These are phyloP conservation scores for Labroides dimidiatus DNA, from an alignment of 2,797 vertebrate species.

Conservation along the genomic window DNA sequence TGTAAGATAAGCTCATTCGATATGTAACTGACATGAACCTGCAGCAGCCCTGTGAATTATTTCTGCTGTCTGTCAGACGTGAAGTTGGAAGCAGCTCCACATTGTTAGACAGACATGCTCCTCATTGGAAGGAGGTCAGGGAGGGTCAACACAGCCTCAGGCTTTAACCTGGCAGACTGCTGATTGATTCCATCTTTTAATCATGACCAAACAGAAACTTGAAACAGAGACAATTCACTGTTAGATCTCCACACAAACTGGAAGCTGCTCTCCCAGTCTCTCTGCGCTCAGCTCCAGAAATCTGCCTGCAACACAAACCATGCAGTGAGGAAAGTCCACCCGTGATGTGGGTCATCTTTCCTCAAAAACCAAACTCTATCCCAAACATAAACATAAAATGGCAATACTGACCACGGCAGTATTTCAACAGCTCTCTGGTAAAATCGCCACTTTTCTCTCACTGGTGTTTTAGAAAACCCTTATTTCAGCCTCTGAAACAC, in stretches of 20 bases:
- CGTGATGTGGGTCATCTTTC: too few relatives aligned
- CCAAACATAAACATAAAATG: too few relatives aligned
- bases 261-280: neutral
- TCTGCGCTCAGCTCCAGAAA: neutral
- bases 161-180: neutral
- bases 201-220: neutral
- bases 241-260: neutral
- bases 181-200: conserved; percentile 4
- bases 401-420: too few relatives aligned
- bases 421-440: too few relatives aligned
- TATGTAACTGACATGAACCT: neutral
- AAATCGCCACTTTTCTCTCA: too few relatives aligned
- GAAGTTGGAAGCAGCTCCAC: neutral
- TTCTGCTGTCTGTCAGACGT: neutral
- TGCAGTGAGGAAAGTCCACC: neutral
- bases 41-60: neutral
- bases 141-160: neutral
- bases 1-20: neutral
- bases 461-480: too few relatives aligned
- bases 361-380: too few relatives aligned
- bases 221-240: neutral
- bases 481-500: too few relatives aligned
- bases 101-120: neutral
- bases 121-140: neutral
- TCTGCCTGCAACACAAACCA: neutral